phyloP scores from a whole-genome alignment of 2,888 invertebrate genomes.

The Agelastica alni region DNA sequence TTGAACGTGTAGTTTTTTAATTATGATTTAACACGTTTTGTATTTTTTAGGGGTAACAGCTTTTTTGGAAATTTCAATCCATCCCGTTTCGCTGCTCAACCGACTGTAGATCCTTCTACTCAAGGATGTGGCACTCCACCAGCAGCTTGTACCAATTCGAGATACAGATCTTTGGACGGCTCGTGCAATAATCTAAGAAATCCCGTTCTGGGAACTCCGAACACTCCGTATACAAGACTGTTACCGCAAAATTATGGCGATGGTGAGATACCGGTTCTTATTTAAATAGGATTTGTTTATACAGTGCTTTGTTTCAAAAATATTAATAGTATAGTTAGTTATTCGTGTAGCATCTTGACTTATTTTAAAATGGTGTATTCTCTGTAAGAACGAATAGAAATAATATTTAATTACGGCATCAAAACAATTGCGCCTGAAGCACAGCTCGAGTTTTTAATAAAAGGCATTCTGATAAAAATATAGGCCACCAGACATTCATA shows the following conservation, averaged over 20 bases:
- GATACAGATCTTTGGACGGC: conserved; percentile 85
- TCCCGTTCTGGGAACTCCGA: conserved; percentile 81
- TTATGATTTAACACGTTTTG: not conserved
- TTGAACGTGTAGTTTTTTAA: not conserved
- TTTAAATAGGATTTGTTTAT: too few relatives aligned
- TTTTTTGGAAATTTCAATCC: conserved; percentile 16
- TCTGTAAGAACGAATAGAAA: too few relatives aligned
- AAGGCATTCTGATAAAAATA: too few relatives aligned
- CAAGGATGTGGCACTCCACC: conserved; percentile 40
- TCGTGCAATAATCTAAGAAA: conserved; percentile 90
- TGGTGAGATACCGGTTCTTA: too few relatives aligned
- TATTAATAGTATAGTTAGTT: too few relatives aligned
- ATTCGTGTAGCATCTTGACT: too few relatives aligned
- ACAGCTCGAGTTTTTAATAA: too few relatives aligned
- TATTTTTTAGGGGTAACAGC: conserved; percentile 10
- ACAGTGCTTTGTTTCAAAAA: too few relatives aligned
- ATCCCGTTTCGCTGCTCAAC: not conserved
- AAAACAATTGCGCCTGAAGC: too few relatives aligned
- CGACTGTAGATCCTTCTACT: conserved; percentile 25
- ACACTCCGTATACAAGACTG: conserved; percentile 70
- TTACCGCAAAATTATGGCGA: conserved; percentile 69
- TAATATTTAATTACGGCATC: too few relatives aligned
- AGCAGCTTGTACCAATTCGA: conserved; percentile 53
- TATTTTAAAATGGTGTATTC: too few relatives aligned
- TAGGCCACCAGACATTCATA: too few relatives aligned